Percentiles rank a stretch among this genome's conserved stretches.
Conservation (phyloP, 2,888 invertebrate genomes). For the Caenorhabditis sinica region DNA sequence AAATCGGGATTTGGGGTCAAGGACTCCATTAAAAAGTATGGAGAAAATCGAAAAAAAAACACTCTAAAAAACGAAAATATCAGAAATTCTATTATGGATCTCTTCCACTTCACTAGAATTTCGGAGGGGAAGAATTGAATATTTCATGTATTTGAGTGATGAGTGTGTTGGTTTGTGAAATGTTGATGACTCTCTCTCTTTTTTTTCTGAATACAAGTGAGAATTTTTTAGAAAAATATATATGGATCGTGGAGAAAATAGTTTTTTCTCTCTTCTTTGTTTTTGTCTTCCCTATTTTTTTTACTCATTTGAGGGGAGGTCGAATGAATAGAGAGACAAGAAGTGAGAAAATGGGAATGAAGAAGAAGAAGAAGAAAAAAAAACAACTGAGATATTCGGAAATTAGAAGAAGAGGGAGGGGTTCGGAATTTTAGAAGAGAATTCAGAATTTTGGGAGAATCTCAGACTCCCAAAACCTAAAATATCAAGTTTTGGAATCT, state of each 20-base stretch:
- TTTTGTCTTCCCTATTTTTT: slow-evolving; percentile 7
- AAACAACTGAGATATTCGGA: slow-evolving; percentile 30
- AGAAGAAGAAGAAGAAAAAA: slow-evolving; percentile 17
- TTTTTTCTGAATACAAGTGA: too few species aligned
- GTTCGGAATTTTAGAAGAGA: background rate
- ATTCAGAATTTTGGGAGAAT: background rate
- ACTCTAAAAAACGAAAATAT: too few species aligned
- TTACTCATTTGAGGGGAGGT: background rate
- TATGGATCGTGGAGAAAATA: background rate
- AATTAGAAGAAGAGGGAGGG: background rate
- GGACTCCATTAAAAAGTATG: too few species aligned
- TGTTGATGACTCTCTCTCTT: slow-evolving; percentile 32
- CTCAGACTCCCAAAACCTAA: background rate
- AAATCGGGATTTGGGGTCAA: too few species aligned
- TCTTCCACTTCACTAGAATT: background rate
- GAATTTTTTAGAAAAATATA: background rate
- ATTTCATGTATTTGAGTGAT: slow-evolving; percentile 44
- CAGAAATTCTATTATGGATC: background rate
- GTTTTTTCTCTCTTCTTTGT: slow-evolving; percentile 28
- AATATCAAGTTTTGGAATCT: background rate
- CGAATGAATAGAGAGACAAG: slow-evolving; percentile 8
- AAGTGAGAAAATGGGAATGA: slow-evolving; percentile 9
- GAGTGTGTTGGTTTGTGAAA: slow-evolving; percentile 36
- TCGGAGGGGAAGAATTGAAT: slow-evolving; percentile 17
- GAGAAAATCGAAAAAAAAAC: background rate